These are phyloP conservation scores for Forficula auricularia DNA, from an alignment of 1,140 invertebrate genomes.

Conservation along the genomic window DNA sequence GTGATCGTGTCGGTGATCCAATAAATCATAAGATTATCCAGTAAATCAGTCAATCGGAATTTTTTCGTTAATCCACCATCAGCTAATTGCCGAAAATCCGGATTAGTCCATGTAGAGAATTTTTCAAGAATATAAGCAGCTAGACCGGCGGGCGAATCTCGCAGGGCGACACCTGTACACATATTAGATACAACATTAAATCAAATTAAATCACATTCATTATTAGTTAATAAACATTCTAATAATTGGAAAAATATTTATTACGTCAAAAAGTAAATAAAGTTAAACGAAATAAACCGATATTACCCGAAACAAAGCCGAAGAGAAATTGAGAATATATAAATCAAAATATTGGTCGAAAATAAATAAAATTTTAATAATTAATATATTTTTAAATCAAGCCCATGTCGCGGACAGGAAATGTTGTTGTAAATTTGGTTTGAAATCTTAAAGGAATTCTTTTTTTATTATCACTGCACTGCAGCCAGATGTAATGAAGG, in stretches of 20 bases:
- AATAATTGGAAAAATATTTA: not conserved
- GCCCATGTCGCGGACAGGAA: too few species aligned
- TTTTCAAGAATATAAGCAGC: conserved; percentile 74
- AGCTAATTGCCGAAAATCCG: conserved; percentile 28
- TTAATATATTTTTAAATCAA: too few species aligned
- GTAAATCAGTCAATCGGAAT: conserved; percentile 50
- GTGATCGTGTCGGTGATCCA: conserved; percentile 62
- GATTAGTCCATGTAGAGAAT: conserved; percentile 60
- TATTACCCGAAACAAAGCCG: too few species aligned
- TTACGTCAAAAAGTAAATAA: not conserved
- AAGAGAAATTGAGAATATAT: too few species aligned
- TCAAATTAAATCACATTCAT: conserved; percentile 5
- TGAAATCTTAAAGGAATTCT: too few species aligned
- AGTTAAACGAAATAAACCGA: too few species aligned
- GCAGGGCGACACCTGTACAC: conserved; percentile 32
- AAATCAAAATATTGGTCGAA: too few species aligned
- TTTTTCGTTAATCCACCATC: conserved; percentile 55
- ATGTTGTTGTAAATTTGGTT: too few species aligned
- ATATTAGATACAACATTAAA: conserved; percentile 5
- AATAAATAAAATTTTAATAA: too few species aligned
- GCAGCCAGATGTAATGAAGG: too few species aligned
- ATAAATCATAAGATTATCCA: conserved; percentile 82
- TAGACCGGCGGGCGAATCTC: conserved; percentile 50
- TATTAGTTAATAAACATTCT: too few species aligned
- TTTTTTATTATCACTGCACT: too few species aligned